phyloP scores from a whole-genome alignment of 1,140 invertebrate species.

The Eriocheir sinensis region DNA sequence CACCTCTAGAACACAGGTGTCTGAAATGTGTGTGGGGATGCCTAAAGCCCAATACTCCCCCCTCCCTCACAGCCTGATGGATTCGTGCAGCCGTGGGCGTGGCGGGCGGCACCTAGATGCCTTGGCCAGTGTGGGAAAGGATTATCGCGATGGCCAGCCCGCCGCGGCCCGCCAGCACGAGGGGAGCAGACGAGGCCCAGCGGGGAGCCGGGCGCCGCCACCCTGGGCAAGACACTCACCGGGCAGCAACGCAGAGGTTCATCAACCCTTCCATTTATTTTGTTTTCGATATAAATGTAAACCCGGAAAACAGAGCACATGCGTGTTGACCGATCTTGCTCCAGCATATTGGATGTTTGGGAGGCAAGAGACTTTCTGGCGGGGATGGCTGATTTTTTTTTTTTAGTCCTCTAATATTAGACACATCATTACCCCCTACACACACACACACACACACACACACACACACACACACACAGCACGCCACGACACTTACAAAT shows the following conservation, averaged over 20 bases:
- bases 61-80: neutral
- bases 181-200: constrained; percentile 2
- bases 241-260: neutral
- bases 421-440: constrained; percentile 49
- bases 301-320: neutral
- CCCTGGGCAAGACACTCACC: neutral
- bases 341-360: too few relatives aligned
- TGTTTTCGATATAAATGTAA: neutral
- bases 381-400: too few relatives aligned
- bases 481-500: constrained; percentile 3
- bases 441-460: constrained; percentile 66
- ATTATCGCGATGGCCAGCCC: constrained; percentile 31
- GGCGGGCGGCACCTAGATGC: neutral
- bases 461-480: constrained; percentile 58
- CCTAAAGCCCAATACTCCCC: neutral
- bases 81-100: neutral
- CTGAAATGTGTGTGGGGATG: neutral
- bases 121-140: neutral
- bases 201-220: neutral
- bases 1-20: neutral
- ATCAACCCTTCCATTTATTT: neutral
- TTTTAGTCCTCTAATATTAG: too few relatives aligned
- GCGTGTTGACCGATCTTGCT: too few relatives aligned
- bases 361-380: too few relatives aligned
- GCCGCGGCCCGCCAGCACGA: constrained; percentile 7